Evolutionary conservation across 2,797 vertebrate genomes (phyloP).

Genomic region (Anguilla marmorata): DNA sequence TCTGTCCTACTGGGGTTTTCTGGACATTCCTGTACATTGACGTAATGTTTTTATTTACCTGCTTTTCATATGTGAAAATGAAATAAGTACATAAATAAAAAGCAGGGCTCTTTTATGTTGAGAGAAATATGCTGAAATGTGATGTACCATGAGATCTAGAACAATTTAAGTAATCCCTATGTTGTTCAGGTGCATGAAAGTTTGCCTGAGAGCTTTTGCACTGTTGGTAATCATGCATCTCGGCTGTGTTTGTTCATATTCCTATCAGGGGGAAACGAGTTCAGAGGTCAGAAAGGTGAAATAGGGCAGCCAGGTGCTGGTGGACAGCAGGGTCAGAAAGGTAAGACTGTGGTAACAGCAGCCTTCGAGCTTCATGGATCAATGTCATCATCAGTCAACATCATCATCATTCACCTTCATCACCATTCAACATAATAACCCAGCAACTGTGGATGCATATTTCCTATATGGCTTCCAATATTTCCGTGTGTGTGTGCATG

Average conservation of each 20-base stretch:
- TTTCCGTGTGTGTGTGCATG: neutral
- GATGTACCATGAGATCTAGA: too few species aligned
- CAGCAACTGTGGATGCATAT: neutral
- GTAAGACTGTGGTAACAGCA: conserved; percentile 52
- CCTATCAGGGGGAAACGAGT: conserved; percentile 58
- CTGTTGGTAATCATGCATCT: neutral
- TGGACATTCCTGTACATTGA: neutral
- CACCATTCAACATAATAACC: neutral
- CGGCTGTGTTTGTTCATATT: neutral
- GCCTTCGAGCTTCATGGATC: neutral
- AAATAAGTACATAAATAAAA: too few species aligned
- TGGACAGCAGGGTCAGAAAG: conserved; percentile 77
- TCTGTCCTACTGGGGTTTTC: neutral
- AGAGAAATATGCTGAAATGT: too few species aligned
- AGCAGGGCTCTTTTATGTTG: too few species aligned
- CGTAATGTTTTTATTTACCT: neutral
- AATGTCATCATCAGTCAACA: neutral
- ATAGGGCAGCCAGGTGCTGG: conserved; percentile 74
- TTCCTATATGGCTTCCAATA: neutral
- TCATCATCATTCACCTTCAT: neutral
- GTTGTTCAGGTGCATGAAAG: neutral
- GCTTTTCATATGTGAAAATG: too few species aligned
- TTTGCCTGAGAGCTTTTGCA: neutral
- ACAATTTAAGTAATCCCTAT: neutral
- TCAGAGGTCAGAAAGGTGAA: conserved; percentile 57